phyloP scores from a whole-genome alignment of 2,888 invertebrate genomes.

The Tupiocoris notatus region DNA sequence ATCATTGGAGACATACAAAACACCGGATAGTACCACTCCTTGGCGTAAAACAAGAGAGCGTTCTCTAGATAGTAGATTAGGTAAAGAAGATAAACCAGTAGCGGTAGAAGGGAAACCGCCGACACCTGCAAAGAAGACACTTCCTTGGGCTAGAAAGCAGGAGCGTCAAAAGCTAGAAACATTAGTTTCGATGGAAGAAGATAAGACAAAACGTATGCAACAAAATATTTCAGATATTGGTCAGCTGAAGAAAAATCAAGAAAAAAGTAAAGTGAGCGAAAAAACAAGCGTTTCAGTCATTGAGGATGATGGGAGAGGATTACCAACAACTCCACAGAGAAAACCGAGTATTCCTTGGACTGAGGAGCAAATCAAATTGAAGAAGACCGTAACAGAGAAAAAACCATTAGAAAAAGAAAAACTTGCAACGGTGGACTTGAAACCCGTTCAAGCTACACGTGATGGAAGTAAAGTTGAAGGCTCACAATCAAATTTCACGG shows the following conservation, averaged over 20 bases:
- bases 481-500: not conserved
- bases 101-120: not conserved
- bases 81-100: not conserved
- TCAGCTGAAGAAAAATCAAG: not conserved
- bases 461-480: not conserved
- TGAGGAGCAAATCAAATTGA: conserved; percentile 53
- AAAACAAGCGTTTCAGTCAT: not conserved
- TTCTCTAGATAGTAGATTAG: conserved; percentile 45
- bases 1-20: conserved; percentile 39
- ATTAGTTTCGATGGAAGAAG: conserved; percentile 27
- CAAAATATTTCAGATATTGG: not conserved
- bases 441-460: conserved; percentile 44
- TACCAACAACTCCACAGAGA: conserved; percentile 41
- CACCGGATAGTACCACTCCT: conserved; percentile 38
- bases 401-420: conserved; percentile 26
- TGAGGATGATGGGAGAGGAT: not conserved
- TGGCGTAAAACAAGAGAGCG: conserved; percentile 46
- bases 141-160: conserved; percentile 34
- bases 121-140: conserved; percentile 46
- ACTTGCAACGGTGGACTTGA: conserved; percentile 49
- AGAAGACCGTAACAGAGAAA: conserved; percentile 50
- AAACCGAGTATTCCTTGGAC: conserved; percentile 52
- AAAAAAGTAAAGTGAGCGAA: not conserved
- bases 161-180: conserved; percentile 27
- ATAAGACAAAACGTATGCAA: not conserved